Conservation (phyloP, 37 sponge, comb jelly and placozoan genomes). For the Amphimedon queenslandica region DNA sequence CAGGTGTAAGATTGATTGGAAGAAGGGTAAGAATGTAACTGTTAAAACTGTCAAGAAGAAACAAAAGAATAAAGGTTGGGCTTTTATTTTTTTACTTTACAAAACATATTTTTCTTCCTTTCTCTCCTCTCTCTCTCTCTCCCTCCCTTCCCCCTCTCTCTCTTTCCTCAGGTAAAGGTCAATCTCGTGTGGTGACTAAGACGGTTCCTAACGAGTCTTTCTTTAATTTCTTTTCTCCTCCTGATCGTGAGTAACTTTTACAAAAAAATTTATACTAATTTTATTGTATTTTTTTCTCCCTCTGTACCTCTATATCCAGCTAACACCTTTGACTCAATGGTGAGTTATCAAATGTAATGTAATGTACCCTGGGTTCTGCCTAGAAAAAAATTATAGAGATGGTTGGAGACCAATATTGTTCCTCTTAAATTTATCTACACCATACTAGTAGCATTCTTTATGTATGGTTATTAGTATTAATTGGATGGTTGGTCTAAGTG, state of each 20-base stretch:
- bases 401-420: too few species aligned
- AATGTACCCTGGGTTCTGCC: too few species aligned
- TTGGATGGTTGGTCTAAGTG: too few species aligned
- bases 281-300: neutral
- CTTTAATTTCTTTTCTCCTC: constrained; percentile 81
- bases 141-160: too few species aligned
- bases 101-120: neutral
- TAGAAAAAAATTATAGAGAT: too few species aligned
- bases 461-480: too few species aligned
- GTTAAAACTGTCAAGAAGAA: constrained; percentile 87
- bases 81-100: neutral
- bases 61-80: constrained; percentile 68
- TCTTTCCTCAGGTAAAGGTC: constrained; percentile 55
- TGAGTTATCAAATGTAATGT: neutral
- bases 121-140: too few species aligned
- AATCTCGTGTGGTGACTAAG: constrained; percentile 51
- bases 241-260: constrained; percentile 25
- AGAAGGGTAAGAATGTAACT: constrained; percentile 89
- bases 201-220: constrained; percentile 85
- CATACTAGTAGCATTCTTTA: too few species aligned
- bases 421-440: too few species aligned
- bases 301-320: neutral
- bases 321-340: neutral
- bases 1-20: constrained; percentile 91
- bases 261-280: neutral